These are phyloP conservation scores for Agrochola circellaris DNA, from an alignment of 2,888 invertebrate genomes.

Conservation along the genomic window DNA sequence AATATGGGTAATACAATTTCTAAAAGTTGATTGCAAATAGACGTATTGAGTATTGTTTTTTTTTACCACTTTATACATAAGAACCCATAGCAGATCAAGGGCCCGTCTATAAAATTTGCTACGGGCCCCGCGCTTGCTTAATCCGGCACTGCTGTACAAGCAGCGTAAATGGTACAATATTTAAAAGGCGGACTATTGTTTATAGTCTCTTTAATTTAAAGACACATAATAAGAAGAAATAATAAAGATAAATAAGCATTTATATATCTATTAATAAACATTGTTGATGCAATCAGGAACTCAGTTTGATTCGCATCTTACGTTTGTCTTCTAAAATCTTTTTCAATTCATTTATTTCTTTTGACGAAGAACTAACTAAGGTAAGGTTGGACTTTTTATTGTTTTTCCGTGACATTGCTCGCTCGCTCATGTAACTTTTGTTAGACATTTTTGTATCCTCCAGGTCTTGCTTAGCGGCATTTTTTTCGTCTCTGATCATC, in stretches of 20 bases:
- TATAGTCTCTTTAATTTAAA: conserved; percentile 42
- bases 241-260: conserved; percentile 53
- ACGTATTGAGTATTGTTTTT: too few relatives aligned
- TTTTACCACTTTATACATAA: too few relatives aligned
- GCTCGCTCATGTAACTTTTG: conserved; percentile 80
- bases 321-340: conserved; percentile 88
- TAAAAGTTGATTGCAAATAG: too few relatives aligned
- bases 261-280: conserved; percentile 49
- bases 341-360: conserved; percentile 87
- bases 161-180: not conserved
- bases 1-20: too few relatives aligned
- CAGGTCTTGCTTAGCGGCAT: conserved; percentile 85
- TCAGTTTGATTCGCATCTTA: conserved; percentile 75
- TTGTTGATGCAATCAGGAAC: conserved; percentile 35
- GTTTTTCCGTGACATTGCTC: conserved; percentile 74
- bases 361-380: conserved; percentile 69
- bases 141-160: too few relatives aligned
- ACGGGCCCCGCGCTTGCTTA: too few relatives aligned
- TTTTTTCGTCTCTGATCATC: conserved; percentile 84
- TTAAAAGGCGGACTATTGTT: not conserved
- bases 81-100: too few relatives aligned
- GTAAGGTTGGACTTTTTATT: conserved; percentile 73
- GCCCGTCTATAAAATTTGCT: too few relatives aligned
- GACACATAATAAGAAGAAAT: conserved; percentile 48
- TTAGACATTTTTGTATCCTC: conserved; percentile 86